A percentile compares a stretch with the other conserved stretches of the same genome.
Evolutionary conservation across 1,140 invertebrate genomes (phyloP).

Genomic region (Drosophila athabasca): DNA sequence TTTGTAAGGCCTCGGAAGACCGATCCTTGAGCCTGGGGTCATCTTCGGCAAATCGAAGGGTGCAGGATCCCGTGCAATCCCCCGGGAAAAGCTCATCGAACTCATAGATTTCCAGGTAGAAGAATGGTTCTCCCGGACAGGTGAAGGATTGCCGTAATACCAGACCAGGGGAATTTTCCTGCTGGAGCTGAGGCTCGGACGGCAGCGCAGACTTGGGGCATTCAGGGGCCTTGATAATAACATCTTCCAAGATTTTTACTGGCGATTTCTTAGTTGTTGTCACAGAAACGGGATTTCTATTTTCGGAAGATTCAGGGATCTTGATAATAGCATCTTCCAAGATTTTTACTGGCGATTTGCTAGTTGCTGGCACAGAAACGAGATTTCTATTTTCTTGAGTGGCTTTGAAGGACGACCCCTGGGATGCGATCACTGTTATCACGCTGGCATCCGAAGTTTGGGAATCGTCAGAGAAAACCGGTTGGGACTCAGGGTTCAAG

Average conservation of each 20-base stretch:
- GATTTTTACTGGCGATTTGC: no score
- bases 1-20: conserved; percentile 14
- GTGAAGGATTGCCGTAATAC: conserved; percentile 26
- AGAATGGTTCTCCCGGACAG: background rate
- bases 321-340: no score
- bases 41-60: conserved; percentile 22
- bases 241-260: no score
- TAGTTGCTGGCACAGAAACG: no score
- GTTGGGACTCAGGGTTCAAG: background rate
- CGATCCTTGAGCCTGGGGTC: conserved; percentile 41
- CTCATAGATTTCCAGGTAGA: conserved; percentile 51
- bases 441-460: background rate
- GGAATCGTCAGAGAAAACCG: conserved; percentile 4
- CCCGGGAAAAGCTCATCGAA: background rate
- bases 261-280: no score
- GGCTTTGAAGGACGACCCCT: no score
- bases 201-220: no score
- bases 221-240: no score
- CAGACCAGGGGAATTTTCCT: conserved; percentile 3
- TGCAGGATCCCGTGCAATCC: conserved; percentile 32
- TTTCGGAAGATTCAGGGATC: background rate
- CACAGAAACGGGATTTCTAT: background rate
- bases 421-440: background rate
- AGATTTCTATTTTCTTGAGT: background rate
- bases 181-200: no score